These are phyloP conservation scores for Drosophila niveifrons DNA, from an alignment of 2,888 invertebrate genomes.

Conservation along the genomic window DNA sequence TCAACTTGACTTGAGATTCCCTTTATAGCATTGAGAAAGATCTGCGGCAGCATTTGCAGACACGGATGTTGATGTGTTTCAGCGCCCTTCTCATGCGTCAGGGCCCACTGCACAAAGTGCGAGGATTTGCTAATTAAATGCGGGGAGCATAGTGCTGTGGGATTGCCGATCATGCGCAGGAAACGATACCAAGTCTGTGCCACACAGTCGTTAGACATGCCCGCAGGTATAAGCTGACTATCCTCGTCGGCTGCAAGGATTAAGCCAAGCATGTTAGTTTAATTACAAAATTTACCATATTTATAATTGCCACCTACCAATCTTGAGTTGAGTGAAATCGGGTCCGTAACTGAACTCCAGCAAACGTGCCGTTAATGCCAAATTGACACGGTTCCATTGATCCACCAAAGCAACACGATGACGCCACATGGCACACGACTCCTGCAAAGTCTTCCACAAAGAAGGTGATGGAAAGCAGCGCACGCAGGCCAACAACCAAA, in stretches of 20 bases:
- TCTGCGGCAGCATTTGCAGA: slow-evolving; percentile 92
- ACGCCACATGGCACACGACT: slow-evolving; percentile 97
- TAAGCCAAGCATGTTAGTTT: background rate
- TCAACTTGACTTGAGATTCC: slow-evolving; percentile 97
- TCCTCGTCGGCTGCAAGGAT: slow-evolving; percentile 92
- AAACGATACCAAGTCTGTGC: slow-evolving; percentile 98
- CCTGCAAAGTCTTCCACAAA: slow-evolving; percentile 97
- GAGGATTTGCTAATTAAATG: slow-evolving; percentile 90
- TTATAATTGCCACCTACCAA: slow-evolving; percentile 87
- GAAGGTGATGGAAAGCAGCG: slow-evolving; percentile 97
- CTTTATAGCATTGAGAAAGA: slow-evolving; percentile 97
- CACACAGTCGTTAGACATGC: slow-evolving; percentile 95
- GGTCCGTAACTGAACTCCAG: slow-evolving; percentile 96
- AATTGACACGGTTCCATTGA: slow-evolving; percentile 97
- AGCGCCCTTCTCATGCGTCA: slow-evolving; percentile 90
- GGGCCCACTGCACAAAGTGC: slow-evolving; percentile 91
- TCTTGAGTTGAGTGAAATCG: slow-evolving; percentile 92
- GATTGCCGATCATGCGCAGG: slow-evolving; percentile 97
- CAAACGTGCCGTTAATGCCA: slow-evolving; percentile 94
- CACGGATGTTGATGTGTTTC: slow-evolving; percentile 97
- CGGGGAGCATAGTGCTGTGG: slow-evolving; percentile 95
- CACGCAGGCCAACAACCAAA: slow-evolving; percentile 88
- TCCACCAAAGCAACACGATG: slow-evolving; percentile 96
- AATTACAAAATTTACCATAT: background rate
- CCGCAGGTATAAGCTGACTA: slow-evolving; percentile 91